Evolutionary conservation across 2,888 invertebrate genomes (phyloP), one percentile per base, ranked within the genome.

Genomic region (Amphipyra berbera): DNA sequence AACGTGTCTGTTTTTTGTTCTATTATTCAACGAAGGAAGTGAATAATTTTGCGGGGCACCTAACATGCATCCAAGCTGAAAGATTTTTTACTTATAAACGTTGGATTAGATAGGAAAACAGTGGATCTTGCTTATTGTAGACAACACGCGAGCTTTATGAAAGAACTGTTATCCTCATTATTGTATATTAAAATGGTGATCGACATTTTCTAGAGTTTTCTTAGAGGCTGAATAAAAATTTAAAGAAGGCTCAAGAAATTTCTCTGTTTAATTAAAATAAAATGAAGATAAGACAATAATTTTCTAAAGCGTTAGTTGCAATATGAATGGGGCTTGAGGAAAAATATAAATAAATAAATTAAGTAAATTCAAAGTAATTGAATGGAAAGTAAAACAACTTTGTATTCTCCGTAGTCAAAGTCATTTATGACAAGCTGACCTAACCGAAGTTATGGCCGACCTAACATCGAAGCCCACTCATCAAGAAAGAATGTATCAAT

Each of bases 401-500:
- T 7, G 21, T 41, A 46, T 66, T 56, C 21, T 38, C 50, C 1
- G 10, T 12, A 21, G 10, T 40, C 4, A 21, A 52, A 42, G 37
- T 41, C 38, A 46, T 45, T 33, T 9, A 14, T 4, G 0, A 14
- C 27, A 30, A 44, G 38, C 37, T 52, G 56, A 69, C 56, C 71
- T 40, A 54, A 73, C 53, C 68, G 68, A 49, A 41, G 44, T 49
- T 13, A 37, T 45, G 33, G 6, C 42, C 54, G 70, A 70, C 35
- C 6, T 10, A 47, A 6, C 44, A 48, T 44, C 38, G 42, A 48
- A 46, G 55, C 46, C 14, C 7, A 53, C 57, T 78, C 74, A 79
- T 71, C 38, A 55, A 37, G 63, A 65, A 71, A 77, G 79, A 78
- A 79, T 79, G 79, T 63, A 68, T 61, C 65, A 73, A 79, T 78